Evolutionary conservation across 2,888 invertebrate genomes (phyloP), one percentile per base, ranked within the genome.

Genomic region (Orchesella flavescens): DNA sequence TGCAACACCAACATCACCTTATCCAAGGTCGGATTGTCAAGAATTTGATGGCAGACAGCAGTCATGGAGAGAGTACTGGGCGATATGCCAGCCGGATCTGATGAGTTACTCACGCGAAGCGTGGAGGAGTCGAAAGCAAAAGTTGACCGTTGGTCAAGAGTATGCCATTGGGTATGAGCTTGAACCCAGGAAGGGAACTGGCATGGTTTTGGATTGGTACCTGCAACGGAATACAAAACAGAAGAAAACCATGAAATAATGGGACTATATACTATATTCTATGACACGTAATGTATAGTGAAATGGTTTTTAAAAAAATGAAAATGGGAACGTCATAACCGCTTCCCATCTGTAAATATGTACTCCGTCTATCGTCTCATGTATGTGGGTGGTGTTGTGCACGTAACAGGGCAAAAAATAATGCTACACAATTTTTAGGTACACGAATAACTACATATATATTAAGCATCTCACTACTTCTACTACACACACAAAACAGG

Each of bases 121-220:
- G 72, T 83, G 68, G 75, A 75, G 12, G 49, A 46, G 34, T 86
- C 95, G 91, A 96, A 96, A 88, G 94, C 94, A 91, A 96, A 96
- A 89, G 95, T 94, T 89, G 94, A 93, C 89, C 94, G 93, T 90
- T 95, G 95, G 92, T 96, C 96, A 89, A 97, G 92, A 66, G 96
- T 95, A 91, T 96, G 96, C 96, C 96, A 97, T 89, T 95, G 95
- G 89, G 93, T 93, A 79, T 93, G 94, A 89, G 93, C 94, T 86
- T 95, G 95, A 91, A 96, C 93, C 96, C 96, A 97, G 23, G 93
- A 92, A 0, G 96, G 96, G 90, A 96, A 96, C 90, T 94, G 94
- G 91, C 96, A 97, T 91, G 93, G 94, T 90, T 93, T 94, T 85
- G 93, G 92, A 72, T 93, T 93, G 83, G 94, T 21, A 46, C 69